Evolutionary conservation across 2,113 vertebrate genomes (phyloP), one percentile per base, ranked within the genome.

Genomic region (Muscicapa adusta): DNA sequence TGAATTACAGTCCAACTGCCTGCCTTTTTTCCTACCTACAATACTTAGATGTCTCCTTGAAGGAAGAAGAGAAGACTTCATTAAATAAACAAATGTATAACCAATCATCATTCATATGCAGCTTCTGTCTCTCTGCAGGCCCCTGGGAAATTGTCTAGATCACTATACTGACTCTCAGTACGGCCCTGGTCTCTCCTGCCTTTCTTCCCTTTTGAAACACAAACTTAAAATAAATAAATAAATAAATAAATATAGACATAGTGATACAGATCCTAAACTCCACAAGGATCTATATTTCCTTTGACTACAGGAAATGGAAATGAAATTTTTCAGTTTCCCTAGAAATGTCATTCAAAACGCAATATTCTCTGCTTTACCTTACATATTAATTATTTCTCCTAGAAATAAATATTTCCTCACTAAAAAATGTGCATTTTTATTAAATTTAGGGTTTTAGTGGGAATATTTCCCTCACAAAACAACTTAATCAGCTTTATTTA

Each of bases 401-500:
- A 73, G 62, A 95, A 85, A 83, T 38, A 91, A 88, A 68, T 12
- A 85, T 42, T 88, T 91, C 36, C 45, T 66, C 31, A n/a, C 42
- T 80, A 83, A 91, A 82, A 82, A 86, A 96, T 58, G 47, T 86
- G 51, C 83, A 67, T 84, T 93, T 89, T 78, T 51, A 91, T 84
- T n/a, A 67, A 67, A 94, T 80, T 63, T 71, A 38, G 8, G 3
- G 10, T 2, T 88, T 96, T 70, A 74, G 15, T 56, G n/a, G 22
- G 68, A 81, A 34, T 84, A 89, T 62, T 90, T 91, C 57, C 36
- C 48, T 88, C 63, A 60, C 7, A 42, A 85, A 96, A 91, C 63
- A 96, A 93, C 63, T 90, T 87, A 63, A 96, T 89, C 85, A 93
- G 77, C 66, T 89, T 94, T 78, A 90, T 93, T 94, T 88, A 76